Base-by-base conservation (phyloP, 2,113 vertebrate genomes). In the Bettongia penicillata region DNA sequence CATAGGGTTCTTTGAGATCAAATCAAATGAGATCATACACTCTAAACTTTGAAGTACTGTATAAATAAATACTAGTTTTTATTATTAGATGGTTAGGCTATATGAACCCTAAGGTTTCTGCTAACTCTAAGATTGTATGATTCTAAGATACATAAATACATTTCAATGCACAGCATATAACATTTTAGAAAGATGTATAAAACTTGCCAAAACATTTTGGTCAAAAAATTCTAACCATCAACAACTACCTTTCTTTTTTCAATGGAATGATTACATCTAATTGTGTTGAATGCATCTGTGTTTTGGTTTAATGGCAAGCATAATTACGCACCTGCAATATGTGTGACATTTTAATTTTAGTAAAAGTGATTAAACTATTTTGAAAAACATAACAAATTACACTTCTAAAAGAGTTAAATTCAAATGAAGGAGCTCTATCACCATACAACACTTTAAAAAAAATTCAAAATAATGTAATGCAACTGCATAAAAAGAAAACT, bases 341-440 rank as follows among this genome's bases (percentile, higher is more conserved):
- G 48, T 84, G 47, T 0, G 0, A n/a, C 95, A 93, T 92, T 95
- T 96, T 96, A 95, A 97, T 97, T 96, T 98, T 97, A 97, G 97
- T 91, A 97, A 96, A 97, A 97, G 90, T 95, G 94, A 97, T 95
- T 92, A 95, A 98, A 96, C 91, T 95, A 97, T 97, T 97, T 97
- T 95, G 91, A 94, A 84, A 95, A 93, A 95, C 51, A 47, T 93
- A 96, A 51, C 51, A 92, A 94, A 95, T 97, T 95, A 52, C 57
- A 92, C 94, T 94, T 96, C 94, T 55, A 91, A 93, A 97, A 95
- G 93, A 91, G 93, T 51, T 89, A 94, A 93, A 61, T 97, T 90
- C 94, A 84, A 95, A 90, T 94, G 53, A 89, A 14, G 3, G 37
- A 90, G 49, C 0, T 96, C 92, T 94, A 61, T 55, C 77, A 55